These are phyloP conservation scores for Beaufortia kweichowensis DNA, from an alignment of 2,113 vertebrate genomes.

Conservation along the genomic window DNA sequence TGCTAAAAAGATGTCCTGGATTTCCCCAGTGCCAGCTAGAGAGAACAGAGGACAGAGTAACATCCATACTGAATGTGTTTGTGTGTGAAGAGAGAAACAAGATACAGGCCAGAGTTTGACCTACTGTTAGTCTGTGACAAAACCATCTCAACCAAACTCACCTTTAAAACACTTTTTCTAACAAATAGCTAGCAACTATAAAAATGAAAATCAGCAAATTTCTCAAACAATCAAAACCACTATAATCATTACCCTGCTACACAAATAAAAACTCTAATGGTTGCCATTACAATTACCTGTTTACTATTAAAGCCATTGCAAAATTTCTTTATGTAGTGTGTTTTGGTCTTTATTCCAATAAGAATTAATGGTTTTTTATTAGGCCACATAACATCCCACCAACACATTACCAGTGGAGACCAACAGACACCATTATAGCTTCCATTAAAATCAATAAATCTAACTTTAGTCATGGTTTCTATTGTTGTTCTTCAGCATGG, in stretches of 20 bases:
- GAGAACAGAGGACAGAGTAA: slow-evolving; percentile 3
- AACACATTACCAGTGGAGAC: background rate
- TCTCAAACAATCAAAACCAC: background rate
- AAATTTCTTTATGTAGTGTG: no score
- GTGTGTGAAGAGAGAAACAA: slow-evolving; percentile 15
- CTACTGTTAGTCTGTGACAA: background rate
- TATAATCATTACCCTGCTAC: background rate
- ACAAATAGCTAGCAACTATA: background rate
- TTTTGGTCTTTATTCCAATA: no score
- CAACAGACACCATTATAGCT: no score
- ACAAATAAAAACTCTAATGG: no score
- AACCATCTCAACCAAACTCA: background rate
- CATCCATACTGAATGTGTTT: slow-evolving; percentile 1
- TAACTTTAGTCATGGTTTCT: background rate
- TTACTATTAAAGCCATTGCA: no score
- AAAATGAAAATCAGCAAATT: background rate
- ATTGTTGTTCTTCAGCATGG: no score
- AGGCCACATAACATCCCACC: no score
- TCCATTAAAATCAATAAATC: background rate
- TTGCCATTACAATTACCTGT: no score
- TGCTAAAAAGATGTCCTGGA: background rate
- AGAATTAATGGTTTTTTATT: no score
- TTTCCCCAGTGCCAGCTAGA: background rate
- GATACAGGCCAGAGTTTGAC: slow-evolving; percentile 8
- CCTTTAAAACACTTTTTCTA: background rate